Base-by-base conservation (phyloP, 2,888 invertebrate species). In the Dermolepida albohirtum region DNA sequence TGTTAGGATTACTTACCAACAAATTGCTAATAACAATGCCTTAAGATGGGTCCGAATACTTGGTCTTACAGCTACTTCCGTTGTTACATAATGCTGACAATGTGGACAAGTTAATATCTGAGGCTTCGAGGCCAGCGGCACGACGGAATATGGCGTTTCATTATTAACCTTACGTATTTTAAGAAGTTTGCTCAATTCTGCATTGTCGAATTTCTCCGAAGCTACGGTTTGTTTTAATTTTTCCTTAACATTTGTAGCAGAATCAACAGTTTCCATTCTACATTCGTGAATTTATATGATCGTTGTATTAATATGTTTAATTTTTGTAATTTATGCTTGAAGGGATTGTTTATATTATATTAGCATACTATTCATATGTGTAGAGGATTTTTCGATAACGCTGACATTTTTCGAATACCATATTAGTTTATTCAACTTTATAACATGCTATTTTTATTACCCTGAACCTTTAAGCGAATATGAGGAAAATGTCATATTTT, bases 1-100 rank as follows among this genome's bases (percentile, higher is more conserved):
- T n/a, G 10, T 44, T 16, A 63, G 2, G 34, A 10, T 4, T 40
- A n/a, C 49, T 41, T 59, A 86, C 86, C 82, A 84, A 52, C 84
- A 74, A 12, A 85, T 22, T 67, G 84, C 86, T 6, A 85, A 75
- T 1, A 85, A 55, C n/a, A 85, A 70, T 1, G 86, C 86, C 59
- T 85, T 82, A 10, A 86, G 67, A 74, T 87, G 86, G 0, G 86
- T 86, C 76, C 84, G 85, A 1, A 81, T 79, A 43, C 82, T 82
- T 1, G 85, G 74, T 73, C 83, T 82, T 1, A 80, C 79, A 69
- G 82, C 79, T 4, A 85, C 78, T 27, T 78, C 71, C 0, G 86
- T 84, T 0, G 78, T 77, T 62, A 86, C 82, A 47, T 76, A 78
- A 5, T 80, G 79, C 8, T 81, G 82, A 70, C 87, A 87, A 59